A percentile compares a stretch with the other conserved stretches of the same genome.
phyloP scores from a whole-genome alignment of 1,140 invertebrate species.

The Dinoponera quadriceps region DNA sequence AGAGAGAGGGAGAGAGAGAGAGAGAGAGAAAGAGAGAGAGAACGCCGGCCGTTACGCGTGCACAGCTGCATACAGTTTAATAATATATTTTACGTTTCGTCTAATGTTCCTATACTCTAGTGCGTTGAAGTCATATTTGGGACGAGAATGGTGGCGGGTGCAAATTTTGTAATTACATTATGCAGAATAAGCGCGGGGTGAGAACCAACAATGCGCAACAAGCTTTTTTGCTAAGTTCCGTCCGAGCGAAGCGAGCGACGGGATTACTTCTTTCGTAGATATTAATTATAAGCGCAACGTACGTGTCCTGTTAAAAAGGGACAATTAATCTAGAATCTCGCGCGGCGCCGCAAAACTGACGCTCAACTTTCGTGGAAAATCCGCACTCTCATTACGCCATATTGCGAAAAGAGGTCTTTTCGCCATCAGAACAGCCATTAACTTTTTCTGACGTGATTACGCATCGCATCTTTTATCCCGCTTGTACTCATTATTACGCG shows the following conservation, averaged over 20 bases:
- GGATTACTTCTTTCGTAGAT: slow-evolving; percentile 60
- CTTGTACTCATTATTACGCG: background rate
- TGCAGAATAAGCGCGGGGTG: slow-evolving; percentile 38
- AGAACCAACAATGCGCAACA: slow-evolving; percentile 58
- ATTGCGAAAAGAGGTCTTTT: slow-evolving; percentile 50
- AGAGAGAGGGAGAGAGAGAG: no score
- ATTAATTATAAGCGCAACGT: slow-evolving; percentile 57
- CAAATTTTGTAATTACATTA: slow-evolving; percentile 60
- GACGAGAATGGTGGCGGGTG: slow-evolving; percentile 36
- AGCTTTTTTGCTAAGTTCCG: slow-evolving; percentile 57
- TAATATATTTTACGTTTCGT: slow-evolving; percentile 50
- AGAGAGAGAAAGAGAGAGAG: no score
- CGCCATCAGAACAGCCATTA: slow-evolving; percentile 53
- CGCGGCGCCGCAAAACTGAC: slow-evolving; percentile 37
- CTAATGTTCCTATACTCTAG: slow-evolving; percentile 38
- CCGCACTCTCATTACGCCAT: slow-evolving; percentile 57
- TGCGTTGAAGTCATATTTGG: slow-evolving; percentile 19
- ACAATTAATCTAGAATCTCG: slow-evolving; percentile 60
- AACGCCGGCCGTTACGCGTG: background rate
- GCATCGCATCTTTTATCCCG: slow-evolving; percentile 46
- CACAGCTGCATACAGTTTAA: background rate
- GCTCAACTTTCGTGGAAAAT: slow-evolving; percentile 58
- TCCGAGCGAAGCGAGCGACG: slow-evolving; percentile 23
- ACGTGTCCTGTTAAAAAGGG: slow-evolving; percentile 50
- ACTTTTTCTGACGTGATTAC: slow-evolving; percentile 52